Conservation (phyloP, 2,113 vertebrate genomes). For the Capreolus pygargus region DNA sequence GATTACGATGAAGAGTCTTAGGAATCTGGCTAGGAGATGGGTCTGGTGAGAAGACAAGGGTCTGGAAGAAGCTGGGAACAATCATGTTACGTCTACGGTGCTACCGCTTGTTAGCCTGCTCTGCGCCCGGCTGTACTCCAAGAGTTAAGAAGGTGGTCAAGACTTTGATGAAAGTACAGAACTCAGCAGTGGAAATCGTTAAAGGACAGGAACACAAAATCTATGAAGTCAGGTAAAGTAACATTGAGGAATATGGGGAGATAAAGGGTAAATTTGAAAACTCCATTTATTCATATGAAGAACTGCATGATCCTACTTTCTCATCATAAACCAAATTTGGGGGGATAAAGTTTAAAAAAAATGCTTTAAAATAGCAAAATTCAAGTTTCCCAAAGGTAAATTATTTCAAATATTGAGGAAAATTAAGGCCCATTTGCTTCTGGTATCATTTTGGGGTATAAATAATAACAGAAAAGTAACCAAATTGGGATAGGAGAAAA, state of each 20-base stretch:
- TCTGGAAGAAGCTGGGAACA: not conserved
- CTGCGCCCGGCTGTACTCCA: not conserved
- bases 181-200: not conserved
- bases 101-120: accelerated
- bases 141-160: not conserved
- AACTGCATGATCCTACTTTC: not conserved
- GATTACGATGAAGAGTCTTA: too few relatives aligned
- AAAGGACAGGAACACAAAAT: not conserved
- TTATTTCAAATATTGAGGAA: not conserved
- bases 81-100: not conserved
- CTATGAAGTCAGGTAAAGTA: not conserved
- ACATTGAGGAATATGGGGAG: accelerated
- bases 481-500: not conserved
- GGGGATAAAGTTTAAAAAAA: not conserved
- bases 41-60: not conserved
- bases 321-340: not conserved
- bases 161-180: not conserved
- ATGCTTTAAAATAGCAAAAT: not conserved
- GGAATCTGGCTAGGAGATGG: not conserved
- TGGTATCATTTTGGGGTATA: not conserved
- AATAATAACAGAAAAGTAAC: not conserved
- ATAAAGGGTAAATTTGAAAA: not conserved
- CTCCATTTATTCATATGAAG: not conserved
- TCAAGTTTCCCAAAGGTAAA: not conserved
- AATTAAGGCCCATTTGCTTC: not conserved